These are phyloP conservation scores for Andrena flavipes DNA, from an alignment of 2,888 invertebrate genomes.

Conservation along the genomic window DNA sequence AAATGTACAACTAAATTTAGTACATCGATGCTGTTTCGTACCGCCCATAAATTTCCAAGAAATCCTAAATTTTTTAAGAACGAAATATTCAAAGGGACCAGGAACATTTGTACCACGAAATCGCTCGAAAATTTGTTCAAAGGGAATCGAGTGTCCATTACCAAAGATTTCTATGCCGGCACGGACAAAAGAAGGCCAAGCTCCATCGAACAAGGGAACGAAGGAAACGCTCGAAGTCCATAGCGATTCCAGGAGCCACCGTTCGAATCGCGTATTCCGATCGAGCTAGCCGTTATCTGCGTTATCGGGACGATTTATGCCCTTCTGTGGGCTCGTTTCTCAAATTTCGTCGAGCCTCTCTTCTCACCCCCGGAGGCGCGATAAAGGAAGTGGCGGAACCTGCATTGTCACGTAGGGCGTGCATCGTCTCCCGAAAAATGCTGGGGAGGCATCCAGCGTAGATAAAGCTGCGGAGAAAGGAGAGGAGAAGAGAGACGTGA, in stretches of 20 bases:
- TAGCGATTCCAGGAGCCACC: slow-evolving; percentile 30
- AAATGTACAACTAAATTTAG: neutral
- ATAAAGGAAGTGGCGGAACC: slow-evolving; percentile 72
- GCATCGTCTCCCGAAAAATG: slow-evolving; percentile 62
- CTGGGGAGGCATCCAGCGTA: slow-evolving; percentile 31
- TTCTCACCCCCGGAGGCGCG: slow-evolving; percentile 27
- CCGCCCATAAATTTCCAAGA: no score
- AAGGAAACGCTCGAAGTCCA: slow-evolving; percentile 6
- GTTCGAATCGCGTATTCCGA: slow-evolving; percentile 62
- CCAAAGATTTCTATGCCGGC: slow-evolving; percentile 25
- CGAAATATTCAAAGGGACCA: neutral
- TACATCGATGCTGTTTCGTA: neutral
- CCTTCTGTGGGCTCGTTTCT: slow-evolving; percentile 67
- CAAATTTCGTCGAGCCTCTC: slow-evolving; percentile 63
- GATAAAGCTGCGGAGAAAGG: slow-evolving; percentile 43
- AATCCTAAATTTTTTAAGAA: slow-evolving; percentile 2
- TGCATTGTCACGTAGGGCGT: slow-evolving; percentile 80
- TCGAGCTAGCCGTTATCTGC: slow-evolving; percentile 58
- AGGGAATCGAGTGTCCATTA: slow-evolving; percentile 16
- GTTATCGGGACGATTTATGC: slow-evolving; percentile 69
- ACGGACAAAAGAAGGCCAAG: slow-evolving; percentile 22
- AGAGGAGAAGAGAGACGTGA: slow-evolving; percentile 75
- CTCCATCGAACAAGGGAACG: neutral
- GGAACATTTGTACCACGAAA: neutral
- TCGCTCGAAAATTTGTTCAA: slow-evolving; percentile 13